phyloP scores from a whole-genome alignment of 1,140 invertebrate genomes.

The Heliconius nattereri region DNA sequence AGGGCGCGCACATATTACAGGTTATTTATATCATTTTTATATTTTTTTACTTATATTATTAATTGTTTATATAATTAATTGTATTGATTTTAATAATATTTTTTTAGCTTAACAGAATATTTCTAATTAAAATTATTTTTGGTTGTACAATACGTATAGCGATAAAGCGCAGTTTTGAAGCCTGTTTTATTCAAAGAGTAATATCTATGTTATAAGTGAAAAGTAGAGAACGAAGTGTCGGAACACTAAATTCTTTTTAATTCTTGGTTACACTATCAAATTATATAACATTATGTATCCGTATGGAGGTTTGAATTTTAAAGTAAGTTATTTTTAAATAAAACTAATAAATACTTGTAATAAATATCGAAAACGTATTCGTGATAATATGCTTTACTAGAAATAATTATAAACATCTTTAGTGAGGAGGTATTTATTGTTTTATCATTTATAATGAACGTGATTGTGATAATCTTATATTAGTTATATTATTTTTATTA shows the following conservation, averaged over 20 bases:
- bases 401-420: background rate
- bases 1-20: constrained; percentile 49
- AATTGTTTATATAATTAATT: background rate
- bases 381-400: background rate
- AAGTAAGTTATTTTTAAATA: too few relatives aligned
- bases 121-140: too few relatives aligned
- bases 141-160: too few relatives aligned
- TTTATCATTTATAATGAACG: background rate
- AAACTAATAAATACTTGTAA: background rate
- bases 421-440: background rate
- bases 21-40: constrained; percentile 11
- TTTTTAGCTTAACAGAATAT: too few relatives aligned
- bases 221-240: too few relatives aligned
- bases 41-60: background rate
- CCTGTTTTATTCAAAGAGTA: too few relatives aligned
- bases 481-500: background rate
- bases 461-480: background rate
- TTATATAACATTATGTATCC: too few relatives aligned
- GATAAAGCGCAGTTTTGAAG: too few relatives aligned
- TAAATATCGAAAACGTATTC: background rate
- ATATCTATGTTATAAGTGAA: too few relatives aligned
- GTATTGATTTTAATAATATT: background rate
- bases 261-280: too few relatives aligned
- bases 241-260: too few relatives aligned
- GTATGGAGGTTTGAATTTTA: too few relatives aligned